Evolutionary conservation across 2,113 vertebrate genomes (phyloP).

Genomic region (Ursus arctos): DNA sequence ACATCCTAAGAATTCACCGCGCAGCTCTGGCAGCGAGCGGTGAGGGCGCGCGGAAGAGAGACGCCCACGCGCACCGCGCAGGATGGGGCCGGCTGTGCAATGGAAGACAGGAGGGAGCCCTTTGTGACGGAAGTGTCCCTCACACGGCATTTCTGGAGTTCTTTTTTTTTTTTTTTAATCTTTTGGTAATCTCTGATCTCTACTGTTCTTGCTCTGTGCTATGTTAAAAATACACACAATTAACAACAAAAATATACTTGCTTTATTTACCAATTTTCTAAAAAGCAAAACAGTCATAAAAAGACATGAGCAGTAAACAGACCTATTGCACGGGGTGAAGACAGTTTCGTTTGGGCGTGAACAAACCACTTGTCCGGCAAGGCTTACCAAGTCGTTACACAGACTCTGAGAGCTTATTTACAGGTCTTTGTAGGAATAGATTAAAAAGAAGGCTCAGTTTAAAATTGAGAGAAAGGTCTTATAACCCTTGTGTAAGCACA

Average conservation of each 20-base stretch:
- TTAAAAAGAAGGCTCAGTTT: constrained; percentile 87
- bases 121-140: background rate
- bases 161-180: background rate
- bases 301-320: constrained; percentile 88
- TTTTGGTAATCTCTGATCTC: background rate
- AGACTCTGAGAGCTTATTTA: constrained; percentile 76
- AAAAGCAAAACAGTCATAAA: constrained; percentile 90
- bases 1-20: background rate
- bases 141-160: background rate
- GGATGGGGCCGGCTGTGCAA: fast-evolving
- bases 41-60: background rate
- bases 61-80: fast-evolving
- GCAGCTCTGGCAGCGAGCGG: background rate
- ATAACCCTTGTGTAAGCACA: constrained; percentile 83
- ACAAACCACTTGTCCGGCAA: constrained; percentile 75
- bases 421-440: constrained; percentile 78
- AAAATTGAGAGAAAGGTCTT: constrained; percentile 82
- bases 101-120: fast-evolving
- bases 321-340: constrained; percentile 87
- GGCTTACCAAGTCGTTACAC: constrained; percentile 75
- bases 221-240: background rate
- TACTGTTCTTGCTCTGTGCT: background rate
- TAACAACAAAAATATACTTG: constrained; percentile 89
- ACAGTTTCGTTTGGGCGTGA: constrained; percentile 80
- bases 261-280: constrained; percentile 91